Conservation (phyloP, 2,113 vertebrate genomes). For the Thomomys bottae region DNA sequence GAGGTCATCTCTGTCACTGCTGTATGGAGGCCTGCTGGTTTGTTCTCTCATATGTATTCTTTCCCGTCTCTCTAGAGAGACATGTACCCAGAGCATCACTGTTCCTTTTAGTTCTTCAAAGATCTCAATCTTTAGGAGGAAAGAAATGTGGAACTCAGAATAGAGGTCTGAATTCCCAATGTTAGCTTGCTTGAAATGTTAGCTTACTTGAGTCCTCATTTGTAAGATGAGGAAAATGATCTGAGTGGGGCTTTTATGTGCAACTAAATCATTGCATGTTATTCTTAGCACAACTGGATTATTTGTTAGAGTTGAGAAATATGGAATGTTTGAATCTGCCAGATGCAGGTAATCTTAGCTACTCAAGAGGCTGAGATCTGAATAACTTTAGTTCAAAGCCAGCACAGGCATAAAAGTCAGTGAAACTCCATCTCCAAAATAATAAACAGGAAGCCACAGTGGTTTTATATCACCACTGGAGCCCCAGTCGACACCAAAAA, state of each 20-base stretch:
- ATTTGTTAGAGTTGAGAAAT: background rate
- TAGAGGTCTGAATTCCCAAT: background rate
- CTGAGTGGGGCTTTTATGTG: background rate
- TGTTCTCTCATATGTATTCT: background rate
- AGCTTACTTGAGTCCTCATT: background rate
- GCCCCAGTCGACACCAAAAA: background rate
- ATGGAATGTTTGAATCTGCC: too few relatives aligned
- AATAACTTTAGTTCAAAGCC: too few relatives aligned
- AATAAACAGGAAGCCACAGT: too few relatives aligned
- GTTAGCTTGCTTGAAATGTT: background rate
- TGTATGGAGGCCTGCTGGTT: rapidly evolving
- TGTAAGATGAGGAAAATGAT: background rate
- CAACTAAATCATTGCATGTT: background rate
- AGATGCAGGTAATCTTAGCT: too few relatives aligned
- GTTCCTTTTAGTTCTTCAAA: background rate
- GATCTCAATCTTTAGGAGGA: background rate
- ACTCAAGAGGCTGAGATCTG: too few relatives aligned
- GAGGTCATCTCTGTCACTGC: too few relatives aligned
- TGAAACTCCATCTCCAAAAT: too few relatives aligned
- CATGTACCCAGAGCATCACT: background rate
- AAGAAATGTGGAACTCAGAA: background rate
- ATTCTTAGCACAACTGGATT: background rate
- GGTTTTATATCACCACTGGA: too few relatives aligned
- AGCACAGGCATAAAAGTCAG: too few relatives aligned
- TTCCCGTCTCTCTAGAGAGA: background rate